These are phyloP conservation scores for Paracentrotus lividus DNA, from an alignment of 53 echinoderm and acorn worm species.

Conservation along the genomic window DNA sequence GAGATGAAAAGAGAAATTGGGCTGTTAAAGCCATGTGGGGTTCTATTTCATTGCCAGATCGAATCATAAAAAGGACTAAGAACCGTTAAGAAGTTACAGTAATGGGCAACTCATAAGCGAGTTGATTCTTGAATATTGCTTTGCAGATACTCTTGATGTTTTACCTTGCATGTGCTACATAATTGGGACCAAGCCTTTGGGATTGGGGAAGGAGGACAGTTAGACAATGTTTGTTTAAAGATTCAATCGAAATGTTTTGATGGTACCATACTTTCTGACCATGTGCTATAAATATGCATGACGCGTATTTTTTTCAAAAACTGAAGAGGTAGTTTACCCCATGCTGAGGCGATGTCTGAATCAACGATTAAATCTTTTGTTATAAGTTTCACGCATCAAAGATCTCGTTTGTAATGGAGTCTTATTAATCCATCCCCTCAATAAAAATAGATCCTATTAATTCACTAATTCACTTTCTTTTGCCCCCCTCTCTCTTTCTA, in stretches of 20 bases:
- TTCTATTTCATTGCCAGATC: background rate
- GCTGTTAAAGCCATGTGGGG: constrained; percentile 21
- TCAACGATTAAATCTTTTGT: background rate
- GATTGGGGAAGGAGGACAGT: background rate
- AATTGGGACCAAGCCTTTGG: background rate
- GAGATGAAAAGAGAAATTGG: background rate
- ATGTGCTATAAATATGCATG: background rate
- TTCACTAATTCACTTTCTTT: background rate
- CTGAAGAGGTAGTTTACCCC: background rate
- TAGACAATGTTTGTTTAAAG: background rate
- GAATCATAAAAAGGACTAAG: background rate
- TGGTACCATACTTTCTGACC: background rate
- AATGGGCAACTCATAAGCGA: background rate
- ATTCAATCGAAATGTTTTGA: background rate
- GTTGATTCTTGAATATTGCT: background rate
- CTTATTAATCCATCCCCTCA: background rate
- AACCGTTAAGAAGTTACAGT: background rate
- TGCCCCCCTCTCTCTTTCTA: background rate
- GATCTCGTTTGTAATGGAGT: background rate
- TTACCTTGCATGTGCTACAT: too few relatives aligned
- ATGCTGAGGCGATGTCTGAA: background rate
- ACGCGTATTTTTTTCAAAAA: background rate
- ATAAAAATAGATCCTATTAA: background rate
- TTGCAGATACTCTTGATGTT: background rate
- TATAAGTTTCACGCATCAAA: background rate